phyloP scores from a whole-genome alignment of 2,113 vertebrate species.

The Dermatemys mawii region DNA sequence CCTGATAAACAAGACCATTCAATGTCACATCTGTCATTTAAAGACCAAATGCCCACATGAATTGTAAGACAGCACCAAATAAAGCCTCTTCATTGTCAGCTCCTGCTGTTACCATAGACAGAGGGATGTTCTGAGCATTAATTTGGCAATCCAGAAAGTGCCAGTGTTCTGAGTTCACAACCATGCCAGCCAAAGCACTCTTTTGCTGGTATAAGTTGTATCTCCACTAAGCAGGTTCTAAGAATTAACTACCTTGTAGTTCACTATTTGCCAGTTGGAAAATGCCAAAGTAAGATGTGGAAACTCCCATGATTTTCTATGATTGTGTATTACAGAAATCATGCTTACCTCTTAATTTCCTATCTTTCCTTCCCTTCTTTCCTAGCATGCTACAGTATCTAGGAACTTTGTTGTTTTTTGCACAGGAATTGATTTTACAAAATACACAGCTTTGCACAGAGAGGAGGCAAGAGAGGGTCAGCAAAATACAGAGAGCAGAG shows the following conservation, averaged over 20 bases:
- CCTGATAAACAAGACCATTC: neutral
- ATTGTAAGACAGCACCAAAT: neutral
- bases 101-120: neutral
- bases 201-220: too few species aligned
- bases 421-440: neutral
- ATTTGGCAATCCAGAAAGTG: constrained; percentile 21
- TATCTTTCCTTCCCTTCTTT: constrained; percentile 3
- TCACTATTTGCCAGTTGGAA: neutral
- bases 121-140: neutral
- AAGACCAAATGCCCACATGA: neutral
- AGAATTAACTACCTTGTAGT: neutral
- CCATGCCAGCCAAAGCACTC: neutral
- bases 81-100: neutral
- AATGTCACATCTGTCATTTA: neutral
- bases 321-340: neutral
- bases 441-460: neutral
- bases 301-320: neutral
- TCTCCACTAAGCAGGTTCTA: neutral
- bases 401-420: neutral
- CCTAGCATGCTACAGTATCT: neutral
- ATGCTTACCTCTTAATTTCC: neutral
- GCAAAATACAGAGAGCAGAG: neutral
- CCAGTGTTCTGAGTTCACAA: neutral
- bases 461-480: neutral
- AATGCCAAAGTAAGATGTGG: neutral